phyloP scores from a whole-genome alignment of 2,113 vertebrate genomes.

The Ceyx melanurus region DNA sequence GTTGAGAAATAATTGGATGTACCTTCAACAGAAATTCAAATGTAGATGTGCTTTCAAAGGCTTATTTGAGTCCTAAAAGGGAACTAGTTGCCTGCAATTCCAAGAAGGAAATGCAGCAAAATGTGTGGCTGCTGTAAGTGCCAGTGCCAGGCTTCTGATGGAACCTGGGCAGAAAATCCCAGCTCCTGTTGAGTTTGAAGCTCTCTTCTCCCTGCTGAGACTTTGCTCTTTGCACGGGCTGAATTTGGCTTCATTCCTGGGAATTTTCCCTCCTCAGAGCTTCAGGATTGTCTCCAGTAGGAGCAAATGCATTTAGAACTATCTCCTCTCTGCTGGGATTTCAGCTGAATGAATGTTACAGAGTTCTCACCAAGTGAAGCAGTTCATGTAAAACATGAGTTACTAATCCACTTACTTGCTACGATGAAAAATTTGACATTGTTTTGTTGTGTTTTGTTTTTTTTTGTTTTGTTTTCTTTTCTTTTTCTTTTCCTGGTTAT shows the following conservation, averaged over 20 bases:
- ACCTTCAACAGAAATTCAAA: neutral
- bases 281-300: neutral
- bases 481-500: conserved; percentile 50
- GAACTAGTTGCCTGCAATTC: neutral
- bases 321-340: neutral
- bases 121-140: neutral
- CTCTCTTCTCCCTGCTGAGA: neutral
- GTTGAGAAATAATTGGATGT: conserved; percentile 16
- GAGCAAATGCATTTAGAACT: neutral
- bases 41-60: neutral
- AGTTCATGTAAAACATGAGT: neutral
- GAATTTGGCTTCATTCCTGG: neutral
- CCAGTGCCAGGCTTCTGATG: neutral
- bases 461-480: neutral
- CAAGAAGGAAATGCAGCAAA: neutral
- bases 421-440: conserved; percentile 57
- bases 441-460: conserved; percentile 33
- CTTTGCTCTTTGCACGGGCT: neutral
- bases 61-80: neutral
- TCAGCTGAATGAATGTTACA: neutral
- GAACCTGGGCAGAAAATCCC: neutral
- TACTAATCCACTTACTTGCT: conserved; percentile 46
- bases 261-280: neutral
- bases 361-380: neutral
- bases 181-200: neutral